phyloP scores from a whole-genome alignment of 2,888 invertebrate genomes.

The Philereme transversata region DNA sequence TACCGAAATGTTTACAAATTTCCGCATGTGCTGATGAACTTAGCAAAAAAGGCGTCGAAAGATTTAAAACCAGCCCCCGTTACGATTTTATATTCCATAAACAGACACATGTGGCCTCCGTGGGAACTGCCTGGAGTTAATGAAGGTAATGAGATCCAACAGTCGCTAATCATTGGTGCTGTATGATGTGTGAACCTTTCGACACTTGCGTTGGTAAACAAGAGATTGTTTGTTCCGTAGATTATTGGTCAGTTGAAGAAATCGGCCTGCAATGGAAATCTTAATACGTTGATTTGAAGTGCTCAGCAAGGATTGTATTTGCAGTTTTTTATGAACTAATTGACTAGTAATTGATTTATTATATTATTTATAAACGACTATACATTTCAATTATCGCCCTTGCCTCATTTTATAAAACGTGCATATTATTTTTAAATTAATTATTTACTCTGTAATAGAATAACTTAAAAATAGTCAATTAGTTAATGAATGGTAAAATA shows the following conservation, averaged over 20 bases:
- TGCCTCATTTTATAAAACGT: not conserved
- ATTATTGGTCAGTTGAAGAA: constrained; percentile 13
- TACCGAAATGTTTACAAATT: constrained; percentile 49
- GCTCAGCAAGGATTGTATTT: no score
- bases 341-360: no score
- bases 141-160: constrained; percentile 67
- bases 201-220: constrained; percentile 31
- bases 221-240: constrained; percentile 30
- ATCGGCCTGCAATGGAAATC: not conserved
- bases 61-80: constrained; percentile 61
- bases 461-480: constrained; percentile 15
- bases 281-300: no score
- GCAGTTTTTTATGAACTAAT: no score
- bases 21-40: constrained; percentile 39
- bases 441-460: not conserved
- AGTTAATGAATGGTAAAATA: constrained; percentile 20
- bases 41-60: constrained; percentile 61
- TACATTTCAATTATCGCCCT: no score
- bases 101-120: constrained; percentile 70
- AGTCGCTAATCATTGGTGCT: constrained; percentile 65
- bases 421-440: constrained; percentile 5
- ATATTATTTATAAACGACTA: no score
- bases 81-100: constrained; percentile 59
- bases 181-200: constrained; percentile 31
- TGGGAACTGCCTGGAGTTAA: constrained; percentile 64